Base-by-base conservation (phyloP, 2,113 vertebrate genomes). In the Mesitornis unicolor region DNA sequence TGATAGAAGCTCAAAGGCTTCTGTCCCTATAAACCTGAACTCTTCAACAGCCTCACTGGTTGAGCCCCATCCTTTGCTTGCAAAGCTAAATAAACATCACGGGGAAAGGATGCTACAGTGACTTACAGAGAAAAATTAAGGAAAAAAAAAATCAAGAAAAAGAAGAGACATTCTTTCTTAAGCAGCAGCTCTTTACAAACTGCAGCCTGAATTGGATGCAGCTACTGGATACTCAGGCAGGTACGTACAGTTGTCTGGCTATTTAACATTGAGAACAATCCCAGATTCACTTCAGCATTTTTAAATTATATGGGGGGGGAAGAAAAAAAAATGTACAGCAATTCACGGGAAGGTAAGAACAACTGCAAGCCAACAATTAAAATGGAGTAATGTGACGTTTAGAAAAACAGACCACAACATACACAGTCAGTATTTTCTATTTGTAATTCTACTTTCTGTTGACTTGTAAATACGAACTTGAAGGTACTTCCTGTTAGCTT, bases 261-360 rank as follows among this genome's bases (percentile, higher is more conserved):
- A 3, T 2, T 31, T 40, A n/a, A n/a, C n/a, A 9, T 3, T 19
- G 31, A 75, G 10, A 85, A 56, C n/a, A 87, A 61, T 10, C 61
- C 28, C 47, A 57, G n/a, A 22, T 31, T 35, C n/a, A 20, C 28
- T 13, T 8, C 8, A 19, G 48, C 8, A 13, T 53, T 87, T 70
- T 60, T 11, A 24, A 64, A 21, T 77, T 48, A 24, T 3, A 8
- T 11, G 26, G 31, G 8, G 14, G n/a, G n/a, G n/a, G n/a, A n/a
- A n/a, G n/a, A n/a, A n/a, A n/a, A 60, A 36, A 21, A 63, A 8
- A 61, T 16, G 50, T 0, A 26, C 9, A 3, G 3, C n/a, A 31
- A 26, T 40, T 50, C 25, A 53, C 8, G 48, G 13, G 25, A 35
- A 43, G 42, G 31, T 21, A 22, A 53, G 7, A 82, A 63, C 8